A percentile compares a stretch with the other conserved stretches of the same genome.
phyloP scores from a whole-genome alignment of 2,113 vertebrate species.

The Bombycilla garrulus region DNA sequence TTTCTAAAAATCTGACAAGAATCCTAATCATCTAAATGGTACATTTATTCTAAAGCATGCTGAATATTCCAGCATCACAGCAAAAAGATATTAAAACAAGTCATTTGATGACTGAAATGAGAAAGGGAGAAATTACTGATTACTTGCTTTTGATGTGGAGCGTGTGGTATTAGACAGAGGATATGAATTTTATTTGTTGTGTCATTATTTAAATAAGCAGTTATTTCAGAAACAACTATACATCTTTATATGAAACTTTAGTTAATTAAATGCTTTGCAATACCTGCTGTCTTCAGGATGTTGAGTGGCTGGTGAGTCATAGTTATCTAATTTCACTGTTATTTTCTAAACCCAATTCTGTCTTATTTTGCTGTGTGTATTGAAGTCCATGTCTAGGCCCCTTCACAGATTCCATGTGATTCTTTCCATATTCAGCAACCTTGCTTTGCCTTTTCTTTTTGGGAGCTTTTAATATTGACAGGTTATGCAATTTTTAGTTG shows the following conservation, averaged over 20 bases:
- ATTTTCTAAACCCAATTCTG: slow-evolving; percentile 19
- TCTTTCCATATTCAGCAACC: not conserved
- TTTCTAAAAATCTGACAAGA: not conserved
- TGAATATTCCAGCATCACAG: not conserved
- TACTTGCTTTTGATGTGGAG: not conserved
- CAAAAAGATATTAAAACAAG: not conserved
- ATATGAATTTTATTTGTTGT: not conserved
- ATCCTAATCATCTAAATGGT: not conserved
- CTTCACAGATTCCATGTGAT: not conserved
- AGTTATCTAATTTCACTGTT: not conserved
- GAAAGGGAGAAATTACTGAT: not conserved
- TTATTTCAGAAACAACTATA: not conserved
- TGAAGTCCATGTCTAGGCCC: not conserved
- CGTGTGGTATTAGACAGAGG: not conserved
- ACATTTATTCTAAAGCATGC: not conserved
- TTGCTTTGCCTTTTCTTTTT: not conserved
- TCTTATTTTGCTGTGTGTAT: not conserved
- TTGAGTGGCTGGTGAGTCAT: not conserved
- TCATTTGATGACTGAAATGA: not conserved
- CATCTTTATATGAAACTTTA: not conserved
- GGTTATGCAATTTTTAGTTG: not conserved
- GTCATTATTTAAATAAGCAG: not conserved
- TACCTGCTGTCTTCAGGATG: not conserved
- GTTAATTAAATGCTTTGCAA: not conserved
- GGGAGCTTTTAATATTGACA: not conserved